Conservation (phyloP, 2,797 vertebrate genomes). For the Nasua narica region DNA sequence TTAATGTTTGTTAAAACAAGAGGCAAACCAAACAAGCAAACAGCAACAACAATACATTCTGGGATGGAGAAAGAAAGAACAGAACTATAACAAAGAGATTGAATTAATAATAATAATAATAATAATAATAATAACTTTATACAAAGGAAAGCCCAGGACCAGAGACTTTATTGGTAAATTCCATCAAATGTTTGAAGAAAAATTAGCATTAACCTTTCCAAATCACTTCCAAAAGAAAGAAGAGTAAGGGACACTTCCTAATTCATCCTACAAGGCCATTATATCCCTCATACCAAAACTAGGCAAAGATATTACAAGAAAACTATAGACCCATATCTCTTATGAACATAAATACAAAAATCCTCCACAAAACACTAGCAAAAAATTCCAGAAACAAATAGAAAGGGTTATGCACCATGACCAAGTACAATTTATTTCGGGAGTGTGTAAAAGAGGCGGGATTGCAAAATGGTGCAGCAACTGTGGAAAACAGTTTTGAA, state of each 20-base stretch:
- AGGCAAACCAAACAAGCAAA: neutral
- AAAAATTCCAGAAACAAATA: neutral
- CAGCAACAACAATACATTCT: neutral
- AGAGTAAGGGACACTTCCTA: neutral
- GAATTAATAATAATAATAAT: neutral
- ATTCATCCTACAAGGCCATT: neutral
- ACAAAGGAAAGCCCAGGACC: neutral
- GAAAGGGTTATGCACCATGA: neutral
- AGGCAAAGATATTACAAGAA: neutral
- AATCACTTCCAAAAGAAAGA: neutral
- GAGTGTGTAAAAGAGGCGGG: neutral
- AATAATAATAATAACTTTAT: neutral
- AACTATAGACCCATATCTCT: neutral
- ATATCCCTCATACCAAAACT: neutral
- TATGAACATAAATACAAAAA: neutral
- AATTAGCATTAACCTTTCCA: neutral
- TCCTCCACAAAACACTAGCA: neutral
- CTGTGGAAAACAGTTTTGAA: neutral
- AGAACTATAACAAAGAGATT: neutral
- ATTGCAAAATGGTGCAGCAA: neutral
- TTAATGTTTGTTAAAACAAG: no score
- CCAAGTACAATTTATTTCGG: neutral
- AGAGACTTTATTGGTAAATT: neutral
- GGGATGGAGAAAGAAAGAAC: neutral
- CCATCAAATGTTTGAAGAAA: neutral